Evolutionary conservation across 2,113 vertebrate genomes (phyloP).

Genomic region (Cephalopterus ornatus): DNA sequence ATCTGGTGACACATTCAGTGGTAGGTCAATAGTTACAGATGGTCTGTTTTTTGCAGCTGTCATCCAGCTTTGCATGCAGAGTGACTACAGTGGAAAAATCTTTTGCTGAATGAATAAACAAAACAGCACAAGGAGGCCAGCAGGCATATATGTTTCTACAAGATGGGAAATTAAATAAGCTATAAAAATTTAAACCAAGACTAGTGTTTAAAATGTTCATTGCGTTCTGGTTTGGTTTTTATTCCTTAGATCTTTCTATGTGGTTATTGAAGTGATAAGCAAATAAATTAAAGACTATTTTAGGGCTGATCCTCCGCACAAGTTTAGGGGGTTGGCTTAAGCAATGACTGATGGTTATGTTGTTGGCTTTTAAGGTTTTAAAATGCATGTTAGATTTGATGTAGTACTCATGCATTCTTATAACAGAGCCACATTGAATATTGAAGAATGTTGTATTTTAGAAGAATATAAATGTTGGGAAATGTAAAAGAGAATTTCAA

Average conservation of each 20-base stretch:
- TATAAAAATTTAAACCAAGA: constrained; percentile 8
- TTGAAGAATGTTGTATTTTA: neutral
- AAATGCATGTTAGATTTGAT: neutral
- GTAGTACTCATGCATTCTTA: neutral
- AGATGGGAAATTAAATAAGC: constrained; percentile 8
- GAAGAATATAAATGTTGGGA: neutral
- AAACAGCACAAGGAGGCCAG: neutral
- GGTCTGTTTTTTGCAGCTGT: constrained; percentile 49
- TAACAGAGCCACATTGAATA: neutral
- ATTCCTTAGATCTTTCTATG: neutral
- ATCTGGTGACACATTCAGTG: constrained; percentile 53
- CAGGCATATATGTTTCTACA: neutral
- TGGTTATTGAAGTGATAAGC: neutral
- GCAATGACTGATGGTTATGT: neutral
- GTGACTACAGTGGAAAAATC: constrained; percentile 45
- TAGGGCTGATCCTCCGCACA: neutral
- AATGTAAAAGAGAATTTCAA: neutral
- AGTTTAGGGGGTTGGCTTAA: neutral
- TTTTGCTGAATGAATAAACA: constrained; percentile 35
- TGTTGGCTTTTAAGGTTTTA: neutral
- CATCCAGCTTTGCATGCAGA: constrained; percentile 1
- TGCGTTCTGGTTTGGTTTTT: neutral
- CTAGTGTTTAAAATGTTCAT: neutral
- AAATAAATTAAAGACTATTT: neutral
- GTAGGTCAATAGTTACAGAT: constrained; percentile 51